A percentile compares a stretch with the other conserved stretches of the same genome.
Evolutionary conservation across 2,113 vertebrate species (phyloP).

Genomic region (Lucifuga dentata): DNA sequence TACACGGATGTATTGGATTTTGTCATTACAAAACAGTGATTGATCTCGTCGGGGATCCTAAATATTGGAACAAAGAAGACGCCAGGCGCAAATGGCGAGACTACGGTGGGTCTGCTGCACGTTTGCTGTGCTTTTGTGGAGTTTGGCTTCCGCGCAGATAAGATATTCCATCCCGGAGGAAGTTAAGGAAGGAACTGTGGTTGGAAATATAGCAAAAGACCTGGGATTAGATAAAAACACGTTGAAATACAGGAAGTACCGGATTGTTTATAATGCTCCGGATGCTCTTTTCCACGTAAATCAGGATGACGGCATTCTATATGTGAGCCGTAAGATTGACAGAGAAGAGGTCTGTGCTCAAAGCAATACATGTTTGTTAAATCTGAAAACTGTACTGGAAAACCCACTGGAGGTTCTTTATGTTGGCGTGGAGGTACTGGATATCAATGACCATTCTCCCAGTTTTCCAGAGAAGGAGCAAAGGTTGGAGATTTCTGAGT

Average conservation of each 20-base stretch:
- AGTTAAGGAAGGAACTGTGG: slow-evolving; percentile 60
- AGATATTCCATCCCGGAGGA: slow-evolving; percentile 76
- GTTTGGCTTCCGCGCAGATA: slow-evolving; percentile 64
- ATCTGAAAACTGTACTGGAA: slow-evolving; percentile 76
- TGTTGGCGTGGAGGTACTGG: slow-evolving; percentile 69
- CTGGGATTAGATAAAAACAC: slow-evolving; percentile 68
- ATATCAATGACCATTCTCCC: slow-evolving; percentile 80
- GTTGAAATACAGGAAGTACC: slow-evolving; percentile 60
- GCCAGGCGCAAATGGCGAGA: not conserved
- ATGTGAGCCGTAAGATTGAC: slow-evolving; percentile 70
- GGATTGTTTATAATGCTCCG: slow-evolving; percentile 65
- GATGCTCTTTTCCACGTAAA: slow-evolving; percentile 72
- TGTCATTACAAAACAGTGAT: too few species aligned
- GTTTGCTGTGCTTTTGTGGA: slow-evolving; percentile 46
- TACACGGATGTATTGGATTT: too few species aligned
- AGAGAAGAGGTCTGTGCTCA: slow-evolving; percentile 74
- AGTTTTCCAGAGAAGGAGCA: slow-evolving; percentile 57
- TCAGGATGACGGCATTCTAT: slow-evolving; percentile 68
- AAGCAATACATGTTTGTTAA: slow-evolving; percentile 63
- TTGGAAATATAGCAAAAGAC: slow-evolving; percentile 82
- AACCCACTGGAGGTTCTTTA: slow-evolving; percentile 78
- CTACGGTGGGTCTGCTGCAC: slow-evolving; percentile 11
- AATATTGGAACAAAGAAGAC: slow-evolving; percentile 54
- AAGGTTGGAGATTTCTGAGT: slow-evolving; percentile 70
- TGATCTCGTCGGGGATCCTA: too few species aligned